Conservation (phyloP, 1,140 invertebrate genomes). For the Leucophenga varia region DNA sequence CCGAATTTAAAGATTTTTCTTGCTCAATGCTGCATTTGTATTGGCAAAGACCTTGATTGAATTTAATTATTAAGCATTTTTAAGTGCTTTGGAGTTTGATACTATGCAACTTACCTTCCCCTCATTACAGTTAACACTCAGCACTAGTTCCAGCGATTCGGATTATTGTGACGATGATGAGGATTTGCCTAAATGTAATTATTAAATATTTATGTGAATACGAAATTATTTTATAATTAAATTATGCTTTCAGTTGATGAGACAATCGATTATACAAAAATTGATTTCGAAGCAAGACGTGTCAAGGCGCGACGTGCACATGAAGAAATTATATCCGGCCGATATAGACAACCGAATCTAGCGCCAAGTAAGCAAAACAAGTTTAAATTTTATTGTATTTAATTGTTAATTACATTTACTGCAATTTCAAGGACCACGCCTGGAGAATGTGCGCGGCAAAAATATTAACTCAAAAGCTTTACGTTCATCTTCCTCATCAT, state of each 20-base stretch:
- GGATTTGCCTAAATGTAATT: constrained; percentile 46
- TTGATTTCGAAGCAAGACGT: constrained; percentile 50
- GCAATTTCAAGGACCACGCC: constrained; percentile 27
- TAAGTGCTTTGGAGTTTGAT: too few relatives aligned
- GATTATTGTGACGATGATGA: constrained; percentile 51
- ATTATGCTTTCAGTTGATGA: constrained; percentile 37
- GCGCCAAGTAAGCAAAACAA: constrained; percentile 34
- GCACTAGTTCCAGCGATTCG: constrained; percentile 50
- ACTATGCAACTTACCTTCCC: too few relatives aligned
- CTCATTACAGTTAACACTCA: constrained; percentile 40
- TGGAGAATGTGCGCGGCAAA: constrained; percentile 22
- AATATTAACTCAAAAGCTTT: constrained; percentile 7
- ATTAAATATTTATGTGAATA: too few relatives aligned
- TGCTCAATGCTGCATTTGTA: too few relatives aligned
- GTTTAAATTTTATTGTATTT: too few relatives aligned
- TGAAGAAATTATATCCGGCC: constrained; percentile 53
- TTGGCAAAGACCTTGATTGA: constrained; percentile 34
- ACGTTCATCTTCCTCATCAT: constrained; percentile 29
- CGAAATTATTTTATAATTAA: too few relatives aligned
- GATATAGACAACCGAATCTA: constrained; percentile 52
- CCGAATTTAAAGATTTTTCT: too few relatives aligned
- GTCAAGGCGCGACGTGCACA: constrained; percentile 51
- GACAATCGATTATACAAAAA: constrained; percentile 48
- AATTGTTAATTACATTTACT: too few relatives aligned
- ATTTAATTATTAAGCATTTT: constrained; percentile 50